Evolutionary conservation across 1,140 invertebrate genomes (phyloP).

Genomic region (Penaeus vannamei): DNA sequence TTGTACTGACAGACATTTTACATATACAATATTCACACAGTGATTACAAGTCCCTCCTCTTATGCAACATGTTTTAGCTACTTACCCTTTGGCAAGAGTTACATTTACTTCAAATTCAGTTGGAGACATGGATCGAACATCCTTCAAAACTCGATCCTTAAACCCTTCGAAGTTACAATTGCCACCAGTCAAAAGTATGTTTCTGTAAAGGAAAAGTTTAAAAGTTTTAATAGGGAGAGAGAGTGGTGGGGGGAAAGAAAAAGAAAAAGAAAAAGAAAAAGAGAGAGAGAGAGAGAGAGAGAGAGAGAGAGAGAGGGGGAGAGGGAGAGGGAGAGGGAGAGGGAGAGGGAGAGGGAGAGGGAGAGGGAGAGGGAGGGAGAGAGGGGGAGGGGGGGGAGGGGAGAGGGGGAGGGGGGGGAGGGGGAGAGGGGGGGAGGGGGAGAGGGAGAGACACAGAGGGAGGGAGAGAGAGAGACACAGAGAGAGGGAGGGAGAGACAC

Average conservation of each 20-base stretch:
- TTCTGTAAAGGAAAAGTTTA: slow-evolving; percentile 73
- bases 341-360: too few relatives aligned
- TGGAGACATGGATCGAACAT: slow-evolving; percentile 84
- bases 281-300: too few relatives aligned
- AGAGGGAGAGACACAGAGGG: too few relatives aligned
- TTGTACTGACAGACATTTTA: background rate
- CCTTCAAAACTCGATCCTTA: slow-evolving; percentile 83
- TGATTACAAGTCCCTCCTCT: background rate
- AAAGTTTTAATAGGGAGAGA: background rate
- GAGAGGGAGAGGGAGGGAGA: too few relatives aligned
- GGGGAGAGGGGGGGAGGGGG: too few relatives aligned
- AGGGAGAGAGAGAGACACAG: too few relatives aligned
- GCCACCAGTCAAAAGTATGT: slow-evolving; percentile 95
- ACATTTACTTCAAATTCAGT: slow-evolving; percentile 84
- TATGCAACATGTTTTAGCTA: slow-evolving; percentile 26
- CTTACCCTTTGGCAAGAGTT: slow-evolving; percentile 77
- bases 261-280: too few relatives aligned
- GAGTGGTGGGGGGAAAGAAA: background rate
- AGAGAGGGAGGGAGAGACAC: too few relatives aligned
- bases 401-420: too few relatives aligned
- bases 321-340: too few relatives aligned
- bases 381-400: too few relatives aligned
- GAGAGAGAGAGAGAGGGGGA: too few relatives aligned
- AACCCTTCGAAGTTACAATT: slow-evolving; percentile 88
- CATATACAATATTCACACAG: slow-evolving; percentile 19